phyloP scores from a whole-genome alignment of 2,113 vertebrate species.

The Gobio gobio region DNA sequence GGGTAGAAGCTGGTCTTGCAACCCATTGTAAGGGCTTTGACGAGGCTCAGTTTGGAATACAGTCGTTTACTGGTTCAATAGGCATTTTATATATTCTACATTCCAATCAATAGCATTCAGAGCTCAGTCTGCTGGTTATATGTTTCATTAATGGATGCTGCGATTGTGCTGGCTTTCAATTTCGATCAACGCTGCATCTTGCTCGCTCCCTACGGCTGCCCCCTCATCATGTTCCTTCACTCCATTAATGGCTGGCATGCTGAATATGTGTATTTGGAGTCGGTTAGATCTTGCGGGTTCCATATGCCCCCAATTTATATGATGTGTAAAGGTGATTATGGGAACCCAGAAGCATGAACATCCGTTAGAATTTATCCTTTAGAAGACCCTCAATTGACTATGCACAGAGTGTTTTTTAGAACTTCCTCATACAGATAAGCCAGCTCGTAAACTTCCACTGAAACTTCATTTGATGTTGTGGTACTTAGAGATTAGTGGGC shows the following conservation, averaged over 20 bases:
- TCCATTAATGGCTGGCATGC: constrained; percentile 15
- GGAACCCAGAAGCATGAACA: constrained; percentile 2
- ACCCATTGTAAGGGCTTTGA: neutral
- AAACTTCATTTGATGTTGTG: neutral
- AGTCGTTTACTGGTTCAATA: neutral
- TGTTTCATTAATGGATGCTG: constrained; percentile 23
- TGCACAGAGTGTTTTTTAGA: no score
- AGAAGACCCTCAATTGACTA: neutral
- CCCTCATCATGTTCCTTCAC: neutral
- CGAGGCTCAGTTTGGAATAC: constrained; percentile 1
- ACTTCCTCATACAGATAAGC: no score
- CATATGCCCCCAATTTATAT: neutral
- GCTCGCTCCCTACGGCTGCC: neutral
- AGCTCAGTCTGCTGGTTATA: constrained; percentile 4
- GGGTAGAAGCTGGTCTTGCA: neutral
- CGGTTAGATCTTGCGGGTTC: neutral
- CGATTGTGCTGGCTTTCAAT: constrained; percentile 25
- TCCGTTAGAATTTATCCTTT: neutral
- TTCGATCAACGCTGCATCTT: constrained; percentile 2
- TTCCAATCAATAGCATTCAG: constrained; percentile 37
- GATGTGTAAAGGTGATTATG: constrained; percentile 11
- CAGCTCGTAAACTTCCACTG: neutral
- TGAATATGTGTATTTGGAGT: neutral
- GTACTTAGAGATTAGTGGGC: neutral
- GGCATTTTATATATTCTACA: constrained; percentile 17